These are phyloP conservation scores for Tupaia tana DNA, from an alignment of 2,113 vertebrate genomes.

Conservation along the genomic window DNA sequence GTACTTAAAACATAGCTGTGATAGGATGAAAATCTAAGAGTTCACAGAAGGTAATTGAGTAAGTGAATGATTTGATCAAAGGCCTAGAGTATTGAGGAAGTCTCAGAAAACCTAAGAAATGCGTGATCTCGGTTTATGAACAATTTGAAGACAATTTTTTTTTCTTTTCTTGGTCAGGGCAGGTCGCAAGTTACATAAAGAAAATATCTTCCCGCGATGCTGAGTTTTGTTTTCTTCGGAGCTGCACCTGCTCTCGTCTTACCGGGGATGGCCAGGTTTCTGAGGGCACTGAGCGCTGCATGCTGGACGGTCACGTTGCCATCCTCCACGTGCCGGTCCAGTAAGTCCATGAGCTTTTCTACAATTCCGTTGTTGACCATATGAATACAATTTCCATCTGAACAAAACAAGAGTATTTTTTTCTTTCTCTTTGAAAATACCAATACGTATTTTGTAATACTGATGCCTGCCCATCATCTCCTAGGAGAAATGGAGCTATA, in stretches of 20 bases:
- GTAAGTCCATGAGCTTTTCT: conserved; percentile 95
- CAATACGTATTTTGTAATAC: background rate
- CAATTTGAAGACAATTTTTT: background rate
- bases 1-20: background rate
- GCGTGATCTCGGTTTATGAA: background rate
- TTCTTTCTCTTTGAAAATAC: conserved; percentile 36
- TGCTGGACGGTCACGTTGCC: conserved; percentile 98
- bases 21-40: conserved; percentile 26
- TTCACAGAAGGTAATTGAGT: background rate
- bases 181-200: background rate
- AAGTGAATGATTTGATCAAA: conserved; percentile 11
- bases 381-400: conserved; percentile 99
- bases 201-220: background rate
- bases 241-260: conserved; percentile 43
- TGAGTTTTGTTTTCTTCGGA: background rate
- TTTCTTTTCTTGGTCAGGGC: background rate
- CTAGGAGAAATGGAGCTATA: background rate
- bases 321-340: conserved; percentile 96
- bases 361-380: conserved; percentile 98
- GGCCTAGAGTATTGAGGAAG: background rate
- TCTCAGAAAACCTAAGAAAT: conserved; percentile 11
- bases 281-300: conserved; percentile 95
- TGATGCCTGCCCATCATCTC: background rate
- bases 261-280: conserved; percentile 99
- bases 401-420: conserved; percentile 62